Evolutionary conservation across 2,113 vertebrate genomes (phyloP).

Genomic region (Ammodramus savannarum): DNA sequence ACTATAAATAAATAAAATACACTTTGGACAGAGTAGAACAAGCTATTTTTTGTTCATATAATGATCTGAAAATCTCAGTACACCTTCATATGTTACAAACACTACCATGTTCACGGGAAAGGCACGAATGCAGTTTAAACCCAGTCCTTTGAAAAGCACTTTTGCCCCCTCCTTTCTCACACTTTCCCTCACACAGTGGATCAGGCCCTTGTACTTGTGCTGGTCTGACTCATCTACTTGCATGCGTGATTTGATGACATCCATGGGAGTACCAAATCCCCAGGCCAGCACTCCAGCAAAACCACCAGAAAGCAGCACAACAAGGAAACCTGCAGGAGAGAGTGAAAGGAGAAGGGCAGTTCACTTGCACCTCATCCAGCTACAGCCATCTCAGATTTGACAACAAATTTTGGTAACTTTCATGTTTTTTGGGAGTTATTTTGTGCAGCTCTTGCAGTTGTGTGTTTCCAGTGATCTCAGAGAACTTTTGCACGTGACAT

Average conservation of each 20-base stretch:
- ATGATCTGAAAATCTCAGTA: conserved; percentile 65
- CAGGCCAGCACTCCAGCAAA: conserved; percentile 83
- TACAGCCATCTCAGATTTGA: background rate
- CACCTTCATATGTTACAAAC: conserved; percentile 83
- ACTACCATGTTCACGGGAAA: conserved; percentile 92
- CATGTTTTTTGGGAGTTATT: background rate
- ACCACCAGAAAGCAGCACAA: conserved; percentile 86
- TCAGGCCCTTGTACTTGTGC: conserved; percentile 79
- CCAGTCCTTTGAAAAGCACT: conserved; percentile 86
- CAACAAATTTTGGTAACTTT: background rate
- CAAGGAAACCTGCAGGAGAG: conserved; percentile 69
- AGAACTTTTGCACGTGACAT: background rate
- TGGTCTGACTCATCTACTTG: conserved; percentile 79
- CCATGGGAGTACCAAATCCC: conserved; percentile 88
- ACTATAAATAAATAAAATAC: background rate
- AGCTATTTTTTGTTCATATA: conserved; percentile 11
- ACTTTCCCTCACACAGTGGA: conserved; percentile 82
- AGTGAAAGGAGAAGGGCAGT: background rate
- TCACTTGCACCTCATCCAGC: accelerated
- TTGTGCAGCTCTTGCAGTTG: background rate
- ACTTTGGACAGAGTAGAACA: background rate
- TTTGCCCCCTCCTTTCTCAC: conserved; percentile 75
- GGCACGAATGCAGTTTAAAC: conserved; percentile 85
- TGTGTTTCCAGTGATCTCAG: background rate
- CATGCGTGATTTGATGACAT: conserved; percentile 89